A percentile compares a stretch with the other conserved stretches of the same genome.
phyloP scores from a whole-genome alignment of 1,140 invertebrate species.

The Drosophila ercepeae region DNA sequence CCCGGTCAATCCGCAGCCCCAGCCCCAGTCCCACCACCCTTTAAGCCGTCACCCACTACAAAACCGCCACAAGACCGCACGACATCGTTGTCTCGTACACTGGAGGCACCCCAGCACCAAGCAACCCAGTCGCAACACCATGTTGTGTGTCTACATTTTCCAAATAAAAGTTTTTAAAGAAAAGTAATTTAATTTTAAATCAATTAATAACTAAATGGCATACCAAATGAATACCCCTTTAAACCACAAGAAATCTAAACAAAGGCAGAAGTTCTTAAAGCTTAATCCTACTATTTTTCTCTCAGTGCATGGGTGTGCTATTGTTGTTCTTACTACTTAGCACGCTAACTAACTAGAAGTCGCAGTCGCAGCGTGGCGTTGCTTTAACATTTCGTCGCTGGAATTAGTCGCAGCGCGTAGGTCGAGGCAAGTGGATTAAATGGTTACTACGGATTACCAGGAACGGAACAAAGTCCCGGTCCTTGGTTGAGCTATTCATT shows the following conservation, averaged over 20 bases:
- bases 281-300: not conserved
- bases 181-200: not conserved
- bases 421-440: constrained; percentile 78
- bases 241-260: not conserved
- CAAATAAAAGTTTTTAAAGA: not conserved
- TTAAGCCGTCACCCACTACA: constrained; percentile 36
- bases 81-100: constrained; percentile 35
- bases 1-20: constrained; percentile 41
- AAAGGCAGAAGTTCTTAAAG: not conserved
- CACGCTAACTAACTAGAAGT: constrained; percentile 68
- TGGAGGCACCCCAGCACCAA: constrained; percentile 4
- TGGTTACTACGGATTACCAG: constrained; percentile 19
- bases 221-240: not conserved
- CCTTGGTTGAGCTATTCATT: constrained; percentile 49
- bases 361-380: constrained; percentile 36
- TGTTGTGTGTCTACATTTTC: not conserved
- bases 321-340: constrained; percentile 53
- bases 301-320: constrained; percentile 5
- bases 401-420: constrained; percentile 73
- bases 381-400: constrained; percentile 61
- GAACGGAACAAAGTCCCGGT: not conserved
- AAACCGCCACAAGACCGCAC: constrained; percentile 62
- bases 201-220: too few relatives aligned
- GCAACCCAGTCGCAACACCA: not conserved
- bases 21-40: not conserved